Conservation (phyloP, 2,888 invertebrate genomes). For the Tinea semifulvella region DNA sequence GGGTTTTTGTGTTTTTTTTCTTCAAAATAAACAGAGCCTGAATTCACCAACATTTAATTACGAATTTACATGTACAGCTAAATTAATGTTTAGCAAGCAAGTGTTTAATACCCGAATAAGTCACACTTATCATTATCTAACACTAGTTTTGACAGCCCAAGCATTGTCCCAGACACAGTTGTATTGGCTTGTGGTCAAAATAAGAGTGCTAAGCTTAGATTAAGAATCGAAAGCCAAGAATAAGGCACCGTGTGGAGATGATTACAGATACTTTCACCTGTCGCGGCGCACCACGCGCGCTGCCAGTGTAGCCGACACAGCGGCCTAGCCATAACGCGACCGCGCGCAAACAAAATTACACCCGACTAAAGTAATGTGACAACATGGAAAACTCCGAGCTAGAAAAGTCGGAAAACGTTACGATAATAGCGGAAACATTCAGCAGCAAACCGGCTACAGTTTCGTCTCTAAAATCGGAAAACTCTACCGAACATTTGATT, state of each 20-base stretch:
- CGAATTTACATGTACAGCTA: too few relatives aligned
- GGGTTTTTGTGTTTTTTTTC: too few relatives aligned
- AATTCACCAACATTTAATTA: too few relatives aligned
- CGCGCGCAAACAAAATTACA: constrained; percentile 14
- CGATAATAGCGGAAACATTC: constrained; percentile 30
- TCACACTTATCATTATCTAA: too few relatives aligned
- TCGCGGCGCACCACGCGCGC: not conserved
- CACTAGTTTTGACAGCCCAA: too few relatives aligned
- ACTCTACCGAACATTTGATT: constrained; percentile 67
- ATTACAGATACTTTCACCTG: constrained; percentile 7
- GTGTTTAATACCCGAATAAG: too few relatives aligned
- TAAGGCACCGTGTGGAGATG: not conserved
- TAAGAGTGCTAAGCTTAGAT: too few relatives aligned
- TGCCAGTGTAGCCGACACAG: not conserved
- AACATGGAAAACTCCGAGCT: constrained; percentile 7
- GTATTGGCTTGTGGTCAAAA: too few relatives aligned
- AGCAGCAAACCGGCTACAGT: constrained; percentile 44
- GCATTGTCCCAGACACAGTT: too few relatives aligned
- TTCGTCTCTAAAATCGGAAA: constrained; percentile 58
- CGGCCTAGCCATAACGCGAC: constrained; percentile 5
- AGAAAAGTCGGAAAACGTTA: constrained; percentile 17
- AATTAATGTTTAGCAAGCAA: too few relatives aligned
- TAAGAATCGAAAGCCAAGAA: too few relatives aligned
- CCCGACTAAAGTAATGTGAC: constrained; percentile 11
- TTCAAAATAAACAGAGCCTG: too few relatives aligned